Evolutionary conservation across 2,797 vertebrate species (phyloP).

Genomic region (Denticeps clupeoides): DNA sequence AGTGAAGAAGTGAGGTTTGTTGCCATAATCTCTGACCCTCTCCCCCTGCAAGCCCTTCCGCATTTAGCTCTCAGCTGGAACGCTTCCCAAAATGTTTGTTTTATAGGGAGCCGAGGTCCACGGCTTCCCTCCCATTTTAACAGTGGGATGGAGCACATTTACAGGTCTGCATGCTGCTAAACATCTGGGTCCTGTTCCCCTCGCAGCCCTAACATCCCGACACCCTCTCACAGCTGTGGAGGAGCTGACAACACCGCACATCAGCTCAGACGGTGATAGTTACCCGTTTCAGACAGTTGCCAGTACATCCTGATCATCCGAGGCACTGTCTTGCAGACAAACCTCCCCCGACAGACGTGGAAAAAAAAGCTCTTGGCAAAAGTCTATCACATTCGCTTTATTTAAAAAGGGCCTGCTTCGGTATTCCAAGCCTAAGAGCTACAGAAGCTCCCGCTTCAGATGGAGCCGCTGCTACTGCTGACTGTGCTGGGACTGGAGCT

Average conservation of each 20-base stretch:
- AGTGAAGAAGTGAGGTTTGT: too few species aligned
- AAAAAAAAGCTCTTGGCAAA: too few species aligned
- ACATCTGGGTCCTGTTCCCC: slow-evolving; percentile 24
- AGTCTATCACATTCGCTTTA: too few species aligned
- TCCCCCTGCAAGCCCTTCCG: slow-evolving; percentile 5
- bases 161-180: slow-evolving; percentile 12
- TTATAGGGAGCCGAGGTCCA: slow-evolving; percentile 25
- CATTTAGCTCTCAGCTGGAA: slow-evolving; percentile 11
- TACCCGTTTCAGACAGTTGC: slow-evolving; percentile 37
- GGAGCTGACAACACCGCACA: too few species aligned
- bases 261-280: slow-evolving; percentile 38
- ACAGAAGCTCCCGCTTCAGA: too few species aligned
- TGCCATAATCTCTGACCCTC: too few species aligned
- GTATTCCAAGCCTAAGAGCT: too few species aligned
- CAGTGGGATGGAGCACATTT: slow-evolving; percentile 8
- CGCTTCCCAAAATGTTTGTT: slow-evolving; percentile 35
- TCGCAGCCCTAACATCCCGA: neutral
- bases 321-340: slow-evolving; percentile 8
- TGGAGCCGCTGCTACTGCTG: slow-evolving; percentile 54
- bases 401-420: too few species aligned
- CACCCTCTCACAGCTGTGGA: slow-evolving; percentile 11
- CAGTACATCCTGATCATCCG: slow-evolving; percentile 15
- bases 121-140: slow-evolving; percentile 12
- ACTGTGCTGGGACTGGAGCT: slow-evolving; percentile 50
- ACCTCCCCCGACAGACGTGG: slow-evolving; percentile 22